These are phyloP conservation scores for Hippocampus abdominalis DNA, from an alignment of 2,113 vertebrate species.

Conservation along the genomic window DNA sequence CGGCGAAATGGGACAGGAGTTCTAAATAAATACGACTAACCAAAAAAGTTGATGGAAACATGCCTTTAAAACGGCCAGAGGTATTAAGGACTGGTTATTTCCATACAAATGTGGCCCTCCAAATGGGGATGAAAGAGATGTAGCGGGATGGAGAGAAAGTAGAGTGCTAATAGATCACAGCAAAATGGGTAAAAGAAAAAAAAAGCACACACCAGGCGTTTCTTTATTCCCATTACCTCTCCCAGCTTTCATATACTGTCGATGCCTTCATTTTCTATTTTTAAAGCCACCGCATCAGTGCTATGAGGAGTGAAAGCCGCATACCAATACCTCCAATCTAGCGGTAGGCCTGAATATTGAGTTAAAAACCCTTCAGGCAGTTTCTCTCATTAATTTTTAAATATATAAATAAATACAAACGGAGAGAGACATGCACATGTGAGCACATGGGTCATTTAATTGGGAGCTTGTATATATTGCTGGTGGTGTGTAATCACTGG, in stretches of 20 bases:
- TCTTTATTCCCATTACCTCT: slow-evolving; percentile 52
- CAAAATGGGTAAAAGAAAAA: slow-evolving; percentile 34
- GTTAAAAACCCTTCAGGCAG: slow-evolving; percentile 43
- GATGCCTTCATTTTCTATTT: slow-evolving; percentile 41
- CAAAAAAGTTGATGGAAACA: slow-evolving; percentile 49
- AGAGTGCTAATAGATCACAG: slow-evolving; percentile 19
- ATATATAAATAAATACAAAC: slow-evolving; percentile 33
- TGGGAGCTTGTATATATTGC: slow-evolving; percentile 28
- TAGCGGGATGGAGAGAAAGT: slow-evolving; percentile 37
- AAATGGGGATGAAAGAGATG: slow-evolving; percentile 49
- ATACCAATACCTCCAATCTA: slow-evolving; percentile 18
- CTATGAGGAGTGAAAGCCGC: slow-evolving; percentile 13
- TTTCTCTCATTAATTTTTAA: slow-evolving; percentile 56
- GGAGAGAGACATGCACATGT: slow-evolving; percentile 30
- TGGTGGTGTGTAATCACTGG: slow-evolving; percentile 59
- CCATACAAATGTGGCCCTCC: slow-evolving; percentile 64
- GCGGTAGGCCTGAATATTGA: slow-evolving; percentile 25
- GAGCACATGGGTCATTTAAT: slow-evolving; percentile 46
- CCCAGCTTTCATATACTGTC: slow-evolving; percentile 39
- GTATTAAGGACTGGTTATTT: slow-evolving; percentile 63
- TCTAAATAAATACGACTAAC: slow-evolving; percentile 44
- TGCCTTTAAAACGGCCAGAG: slow-evolving; percentile 60
- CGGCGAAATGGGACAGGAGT: slow-evolving; percentile 26
- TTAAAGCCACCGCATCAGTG: slow-evolving; percentile 20
- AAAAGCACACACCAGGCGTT: slow-evolving; percentile 45